Evolutionary conservation across 1,140 invertebrate genomes (phyloP).

Genomic region (Oedothorax gibbosus): DNA sequence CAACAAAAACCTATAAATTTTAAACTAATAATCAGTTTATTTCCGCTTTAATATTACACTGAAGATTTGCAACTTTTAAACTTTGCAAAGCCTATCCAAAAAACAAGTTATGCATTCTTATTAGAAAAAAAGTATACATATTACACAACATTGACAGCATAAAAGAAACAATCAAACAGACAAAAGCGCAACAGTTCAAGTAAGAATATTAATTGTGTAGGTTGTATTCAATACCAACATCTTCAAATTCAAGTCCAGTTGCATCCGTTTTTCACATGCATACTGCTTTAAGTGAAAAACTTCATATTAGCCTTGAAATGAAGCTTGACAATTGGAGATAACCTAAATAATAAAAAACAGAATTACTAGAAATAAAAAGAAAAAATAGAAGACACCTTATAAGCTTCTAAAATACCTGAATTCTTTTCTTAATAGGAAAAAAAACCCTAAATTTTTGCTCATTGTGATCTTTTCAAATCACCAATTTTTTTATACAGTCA

Average conservation of each 20-base stretch:
- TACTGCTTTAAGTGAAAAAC: conserved; percentile 28
- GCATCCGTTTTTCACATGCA: conserved; percentile 26
- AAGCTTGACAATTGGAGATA: not conserved
- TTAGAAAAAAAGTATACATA: conserved; percentile 11
- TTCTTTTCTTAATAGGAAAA: no score
- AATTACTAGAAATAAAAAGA: not conserved
- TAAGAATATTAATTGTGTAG: not conserved
- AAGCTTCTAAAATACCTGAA: no score
- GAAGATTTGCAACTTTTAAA: no score
- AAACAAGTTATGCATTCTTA: not conserved
- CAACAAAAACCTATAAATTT: no score
- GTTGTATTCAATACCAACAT: not conserved
- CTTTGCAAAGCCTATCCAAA: no score
- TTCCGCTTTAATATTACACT: no score
- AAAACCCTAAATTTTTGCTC: no score
- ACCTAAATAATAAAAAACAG: conserved; percentile 3
- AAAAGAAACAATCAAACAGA: conserved; percentile 4
- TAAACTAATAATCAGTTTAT: no score
- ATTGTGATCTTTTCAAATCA: no score
- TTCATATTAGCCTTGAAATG: conserved; percentile 27
- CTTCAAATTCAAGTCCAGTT: conserved; percentile 2
- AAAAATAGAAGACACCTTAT: not conserved
- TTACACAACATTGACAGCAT: not conserved
- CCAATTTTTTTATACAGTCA: no score
- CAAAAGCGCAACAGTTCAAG: conserved; percentile 7